Conservation (phyloP, 2,797 vertebrate genomes). For the Dicrostonyx torquatus region DNA sequence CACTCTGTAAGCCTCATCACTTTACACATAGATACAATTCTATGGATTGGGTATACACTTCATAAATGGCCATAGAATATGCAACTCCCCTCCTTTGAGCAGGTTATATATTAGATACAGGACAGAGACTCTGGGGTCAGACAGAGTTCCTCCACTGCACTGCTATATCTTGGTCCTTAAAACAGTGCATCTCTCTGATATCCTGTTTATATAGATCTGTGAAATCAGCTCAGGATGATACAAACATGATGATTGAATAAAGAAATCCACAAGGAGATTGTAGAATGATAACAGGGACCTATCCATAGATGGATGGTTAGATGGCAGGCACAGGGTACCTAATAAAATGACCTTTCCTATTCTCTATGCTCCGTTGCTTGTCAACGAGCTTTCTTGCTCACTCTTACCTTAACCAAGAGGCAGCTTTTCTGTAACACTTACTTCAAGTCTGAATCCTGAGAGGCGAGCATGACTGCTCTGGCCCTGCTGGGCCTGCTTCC, state of each 20-base stretch:
- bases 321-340: neutral
- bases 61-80: neutral
- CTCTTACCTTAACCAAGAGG: conserved; percentile 55
- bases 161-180: neutral
- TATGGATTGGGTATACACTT: neutral
- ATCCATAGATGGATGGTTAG: neutral
- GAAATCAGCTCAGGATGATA: neutral
- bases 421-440: neutral
- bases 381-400: no score
- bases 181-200: neutral
- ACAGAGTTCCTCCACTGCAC: neutral
- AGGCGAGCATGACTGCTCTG: neutral
- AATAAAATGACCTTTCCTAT: neutral
- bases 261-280: neutral
- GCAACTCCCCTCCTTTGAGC: neutral
- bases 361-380: neutral
- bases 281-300: neutral
- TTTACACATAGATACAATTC: fast-evolving
- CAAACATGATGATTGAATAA: neutral
- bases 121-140: neutral
- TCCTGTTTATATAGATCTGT: neutral
- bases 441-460: neutral
- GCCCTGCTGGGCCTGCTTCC: neutral
- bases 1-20: no score
- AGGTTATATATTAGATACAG: neutral